Base-by-base conservation (phyloP, 1,140 invertebrate genomes). In the Caenorhabditis remanei region DNA sequence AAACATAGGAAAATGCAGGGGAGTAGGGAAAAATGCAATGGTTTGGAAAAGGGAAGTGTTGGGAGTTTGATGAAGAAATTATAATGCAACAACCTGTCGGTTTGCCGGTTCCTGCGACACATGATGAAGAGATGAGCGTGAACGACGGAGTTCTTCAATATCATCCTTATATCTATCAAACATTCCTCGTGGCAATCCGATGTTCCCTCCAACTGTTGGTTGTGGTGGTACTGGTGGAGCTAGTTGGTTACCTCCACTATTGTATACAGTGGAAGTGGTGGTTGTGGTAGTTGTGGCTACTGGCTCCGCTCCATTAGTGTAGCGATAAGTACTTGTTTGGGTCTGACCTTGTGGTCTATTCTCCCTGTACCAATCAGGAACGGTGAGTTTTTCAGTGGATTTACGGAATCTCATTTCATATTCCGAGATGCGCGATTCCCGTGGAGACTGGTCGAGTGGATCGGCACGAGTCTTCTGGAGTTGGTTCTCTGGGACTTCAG, bases 31-130 rank as follows among this genome's bases (percentile, higher is more conserved):
- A 41, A 83, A 41, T 86, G 48, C 55, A 71, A 16, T 19, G 85
- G 46, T 48, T 53, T 41, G 16, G 71, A 46, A 63, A 46, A 16
- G 46, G 67, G 83, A 61, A 58, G 8, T 67, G 40, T 90, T 65
- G 50, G 32, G 14, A 53, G 21, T 43, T 71, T 4, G 89, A 82
- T n/a, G n/a, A 87, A 8, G 16, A 53, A 40, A 53, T 88, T 88
- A 92, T 84, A 92, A 87, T n/a, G 89, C 91, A 89, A 92, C 93
- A 85, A 92, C 91, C 92, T 92, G 87, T 93, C 48, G 90, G 87
- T 87, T 90, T 90, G 85, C 89, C 84, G 63, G 71, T 87, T 82
- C 87, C 82, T 56, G 85, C 32, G 21, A 83, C n/a, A 43, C 48
- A n/a, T 92, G 91, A 71, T 92, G 91, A 19, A 92, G 90, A 24